Evolutionary conservation across 2,888 invertebrate genomes (phyloP).

Genomic region (Temnothorax unifasciatus): DNA sequence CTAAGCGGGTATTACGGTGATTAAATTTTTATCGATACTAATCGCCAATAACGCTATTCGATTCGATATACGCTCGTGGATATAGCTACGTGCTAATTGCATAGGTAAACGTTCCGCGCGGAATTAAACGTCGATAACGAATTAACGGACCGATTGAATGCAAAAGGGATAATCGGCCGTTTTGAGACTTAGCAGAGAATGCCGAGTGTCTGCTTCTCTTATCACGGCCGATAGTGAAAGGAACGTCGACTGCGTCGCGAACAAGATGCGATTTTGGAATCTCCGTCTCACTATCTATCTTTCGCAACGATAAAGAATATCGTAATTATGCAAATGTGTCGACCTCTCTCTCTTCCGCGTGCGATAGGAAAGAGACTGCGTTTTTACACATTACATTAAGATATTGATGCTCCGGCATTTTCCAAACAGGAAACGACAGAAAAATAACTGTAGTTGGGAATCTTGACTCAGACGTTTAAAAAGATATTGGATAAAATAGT

Average conservation of each 20-base stretch:
- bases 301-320: conserved; percentile 22
- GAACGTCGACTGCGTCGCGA: background rate
- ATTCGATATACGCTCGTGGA: conserved; percentile 28
- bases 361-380: background rate
- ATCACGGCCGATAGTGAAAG: conserved; percentile 58
- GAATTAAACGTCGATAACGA: conserved; percentile 26
- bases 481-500: background rate
- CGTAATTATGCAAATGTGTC: conserved; percentile 6
- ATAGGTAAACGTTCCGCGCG: conserved; percentile 15
- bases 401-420: background rate
- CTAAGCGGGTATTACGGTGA: background rate
- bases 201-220: conserved; percentile 13
- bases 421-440: background rate
- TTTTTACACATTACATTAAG: background rate
- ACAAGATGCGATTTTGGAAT: conserved; percentile 34
- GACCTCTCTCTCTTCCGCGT: conserved; percentile 19
- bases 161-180: background rate
- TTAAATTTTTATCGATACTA: conserved; percentile 27
- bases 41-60: conserved; percentile 31
- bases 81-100: conserved; percentile 24
- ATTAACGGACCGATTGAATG: conserved; percentile 10
- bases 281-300: conserved; percentile 16
- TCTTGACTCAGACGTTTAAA: background rate
- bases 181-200: conserved; percentile 38
- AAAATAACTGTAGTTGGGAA: background rate